Evolutionary conservation across 2,113 vertebrate genomes (phyloP).

Genomic region (Neotragus moschatus): DNA sequence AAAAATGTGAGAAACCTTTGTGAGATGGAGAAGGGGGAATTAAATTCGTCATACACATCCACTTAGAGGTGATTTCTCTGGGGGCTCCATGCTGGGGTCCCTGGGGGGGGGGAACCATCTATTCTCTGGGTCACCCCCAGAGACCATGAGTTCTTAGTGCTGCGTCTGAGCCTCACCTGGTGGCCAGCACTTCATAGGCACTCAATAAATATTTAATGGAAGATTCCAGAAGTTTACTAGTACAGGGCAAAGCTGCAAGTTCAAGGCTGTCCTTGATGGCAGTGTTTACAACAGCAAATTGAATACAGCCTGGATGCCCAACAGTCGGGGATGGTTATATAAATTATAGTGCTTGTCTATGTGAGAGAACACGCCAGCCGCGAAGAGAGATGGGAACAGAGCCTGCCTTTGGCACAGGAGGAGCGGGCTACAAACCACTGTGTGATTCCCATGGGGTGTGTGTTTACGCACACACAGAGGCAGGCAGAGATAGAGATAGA

Average conservation of each 20-base stretch:
- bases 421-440: background rate
- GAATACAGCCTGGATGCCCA: background rate
- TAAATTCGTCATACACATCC: background rate
- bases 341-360: rapidly evolving
- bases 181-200: background rate
- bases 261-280: background rate
- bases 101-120: background rate
- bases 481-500: background rate
- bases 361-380: rapidly evolving
- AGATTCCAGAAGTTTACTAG: background rate
- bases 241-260: background rate
- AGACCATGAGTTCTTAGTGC: background rate
- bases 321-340: background rate
- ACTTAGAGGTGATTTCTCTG: background rate
- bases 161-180: background rate
- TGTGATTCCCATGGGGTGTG: background rate
- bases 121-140: background rate
- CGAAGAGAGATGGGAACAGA: background rate
- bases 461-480: background rate
- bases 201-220: background rate
- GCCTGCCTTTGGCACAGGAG: rapidly evolving
- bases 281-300: background rate
- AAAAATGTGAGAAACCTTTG: background rate
- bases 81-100: background rate
- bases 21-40: background rate